These are phyloP conservation scores for Rhagoletis pomonella DNA, from an alignment of 1,140 invertebrate species.

Conservation along the genomic window DNA sequence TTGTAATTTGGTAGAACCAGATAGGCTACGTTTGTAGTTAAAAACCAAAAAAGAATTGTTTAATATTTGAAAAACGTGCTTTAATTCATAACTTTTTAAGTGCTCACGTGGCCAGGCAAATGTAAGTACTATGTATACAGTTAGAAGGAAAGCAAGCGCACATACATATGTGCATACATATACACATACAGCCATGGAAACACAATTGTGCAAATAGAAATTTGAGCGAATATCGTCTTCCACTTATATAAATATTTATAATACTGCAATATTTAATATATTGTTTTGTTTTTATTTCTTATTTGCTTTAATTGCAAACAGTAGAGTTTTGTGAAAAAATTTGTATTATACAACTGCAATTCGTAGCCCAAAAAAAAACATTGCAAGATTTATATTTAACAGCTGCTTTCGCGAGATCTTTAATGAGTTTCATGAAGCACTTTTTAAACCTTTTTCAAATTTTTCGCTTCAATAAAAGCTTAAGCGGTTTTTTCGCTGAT, in stretches of 20 bases:
- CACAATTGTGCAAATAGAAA: not conserved
- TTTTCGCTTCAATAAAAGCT: too few species aligned
- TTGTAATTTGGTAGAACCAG: not conserved
- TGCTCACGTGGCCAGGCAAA: not conserved
- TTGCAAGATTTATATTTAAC: too few species aligned
- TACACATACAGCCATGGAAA: not conserved
- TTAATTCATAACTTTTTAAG: not conserved
- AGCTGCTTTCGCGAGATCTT: too few species aligned
- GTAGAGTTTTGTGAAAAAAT: too few species aligned
- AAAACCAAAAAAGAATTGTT: not conserved
- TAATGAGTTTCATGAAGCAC: too few species aligned
- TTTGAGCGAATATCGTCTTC: slow-evolving; percentile 27
- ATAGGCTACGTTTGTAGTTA: not conserved
- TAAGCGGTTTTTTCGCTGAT: too few species aligned
- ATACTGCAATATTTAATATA: slow-evolving; percentile 41
- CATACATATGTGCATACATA: not conserved
- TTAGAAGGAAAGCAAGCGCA: not conserved
- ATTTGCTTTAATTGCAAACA: too few species aligned
- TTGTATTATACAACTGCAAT: too few species aligned
- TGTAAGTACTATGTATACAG: too few species aligned
- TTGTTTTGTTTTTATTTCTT: not conserved
- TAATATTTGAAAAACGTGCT: not conserved
- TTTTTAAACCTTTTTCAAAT: too few species aligned
- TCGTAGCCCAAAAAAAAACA: too few species aligned
- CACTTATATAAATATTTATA: not conserved